Conservation (phyloP, 2,797 vertebrate species). For the Tenualosa thibaudeaui region DNA sequence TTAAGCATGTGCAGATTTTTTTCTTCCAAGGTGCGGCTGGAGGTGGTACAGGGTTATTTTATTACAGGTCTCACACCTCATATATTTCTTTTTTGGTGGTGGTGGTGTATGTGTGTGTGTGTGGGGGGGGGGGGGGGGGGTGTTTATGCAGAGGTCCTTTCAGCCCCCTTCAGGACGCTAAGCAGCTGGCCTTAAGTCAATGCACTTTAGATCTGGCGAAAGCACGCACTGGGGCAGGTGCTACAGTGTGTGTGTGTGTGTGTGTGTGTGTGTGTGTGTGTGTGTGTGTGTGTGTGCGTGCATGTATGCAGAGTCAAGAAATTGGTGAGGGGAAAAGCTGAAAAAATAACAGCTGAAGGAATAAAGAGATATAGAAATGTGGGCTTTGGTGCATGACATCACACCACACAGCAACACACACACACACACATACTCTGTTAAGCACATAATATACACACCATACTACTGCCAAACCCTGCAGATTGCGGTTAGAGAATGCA, state of each 20-base stretch:
- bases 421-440: not conserved
- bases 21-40: not conserved
- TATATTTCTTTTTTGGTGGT: not conserved
- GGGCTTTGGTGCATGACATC: not conserved
- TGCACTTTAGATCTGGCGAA: not conserved
- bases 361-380: not conserved
- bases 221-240: slow-evolving; percentile 9
- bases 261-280: not conserved
- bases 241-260: not conserved
- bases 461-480: not conserved
- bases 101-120: not conserved
- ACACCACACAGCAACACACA: slow-evolving; percentile 10
- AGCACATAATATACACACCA: not conserved
- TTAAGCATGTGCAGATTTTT: not conserved
- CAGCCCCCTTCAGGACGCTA: not conserved
- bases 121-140: too few relatives aligned
- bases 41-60: not conserved
- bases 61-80: slow-evolving; percentile 13
- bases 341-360: not conserved
- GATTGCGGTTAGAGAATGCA: not conserved
- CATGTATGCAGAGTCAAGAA: not conserved
- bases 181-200: not conserved
- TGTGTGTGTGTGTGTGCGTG: slow-evolving; percentile 1
- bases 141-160: not conserved
- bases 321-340: not conserved